These are phyloP conservation scores for Scaptomyza montana DNA, from an alignment of 1,140 invertebrate species.

Conservation along the genomic window DNA sequence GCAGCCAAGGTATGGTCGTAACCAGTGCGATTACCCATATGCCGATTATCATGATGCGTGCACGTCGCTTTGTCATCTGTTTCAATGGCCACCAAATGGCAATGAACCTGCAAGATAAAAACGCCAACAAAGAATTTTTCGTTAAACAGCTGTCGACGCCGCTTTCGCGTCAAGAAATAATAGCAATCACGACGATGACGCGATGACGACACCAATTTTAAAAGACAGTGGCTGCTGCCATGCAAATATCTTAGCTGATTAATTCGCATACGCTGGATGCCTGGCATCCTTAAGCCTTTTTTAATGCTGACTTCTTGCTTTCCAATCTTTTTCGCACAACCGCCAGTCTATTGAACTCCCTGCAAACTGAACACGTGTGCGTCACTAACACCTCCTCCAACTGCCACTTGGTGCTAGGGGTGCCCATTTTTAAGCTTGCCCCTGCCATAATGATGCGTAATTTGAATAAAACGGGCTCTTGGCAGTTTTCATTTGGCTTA, in stretches of 20 bases:
- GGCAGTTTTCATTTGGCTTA: conserved; percentile 78
- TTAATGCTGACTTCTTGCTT: conserved; percentile 75
- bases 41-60: conserved; percentile 93
- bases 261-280: conserved; percentile 78
- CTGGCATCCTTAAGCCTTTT: conserved; percentile 73
- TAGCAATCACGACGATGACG: conserved; percentile 63
- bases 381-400: not conserved
- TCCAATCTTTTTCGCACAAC: conserved; percentile 56
- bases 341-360: conserved; percentile 63
- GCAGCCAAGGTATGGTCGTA: conserved; percentile 94
- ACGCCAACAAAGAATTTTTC: conserved; percentile 70
- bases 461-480: conserved; percentile 57
- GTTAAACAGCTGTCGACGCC: conserved; percentile 35
- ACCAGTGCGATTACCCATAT: conserved; percentile 95
- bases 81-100: conserved; percentile 97
- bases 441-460: conserved; percentile 75
- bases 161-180: conserved; percentile 58
- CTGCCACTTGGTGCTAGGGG: too few species aligned
- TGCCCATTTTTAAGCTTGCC: conserved; percentile 34
- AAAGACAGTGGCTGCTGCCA: conserved; percentile 33
- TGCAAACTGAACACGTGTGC: conserved; percentile 33
- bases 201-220: conserved; percentile 70
- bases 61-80: conserved; percentile 94
- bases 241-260: conserved; percentile 79
- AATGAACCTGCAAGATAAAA: conserved; percentile 90